Evolutionary conservation across 2,113 vertebrate genomes (phyloP), one percentile per base, ranked within the genome.

Genomic region (Eclectus roratus): DNA sequence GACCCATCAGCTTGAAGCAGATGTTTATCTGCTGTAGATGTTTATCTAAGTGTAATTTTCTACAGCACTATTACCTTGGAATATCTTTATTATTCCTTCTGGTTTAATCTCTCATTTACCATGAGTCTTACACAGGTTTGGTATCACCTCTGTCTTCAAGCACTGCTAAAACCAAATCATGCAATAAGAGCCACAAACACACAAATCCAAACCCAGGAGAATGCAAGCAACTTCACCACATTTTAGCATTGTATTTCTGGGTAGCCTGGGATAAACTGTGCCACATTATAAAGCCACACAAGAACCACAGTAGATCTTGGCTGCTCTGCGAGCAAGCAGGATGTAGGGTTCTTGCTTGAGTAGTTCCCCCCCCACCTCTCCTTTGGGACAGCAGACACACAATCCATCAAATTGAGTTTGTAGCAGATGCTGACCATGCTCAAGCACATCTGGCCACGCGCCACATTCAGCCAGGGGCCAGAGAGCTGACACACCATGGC

Each of bases 391-490:
- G 12, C 23, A 70, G 50, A 9, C 39, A 78, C 6, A 33, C 20
- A 64, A 83, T 29, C 49, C 55, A 70, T 28, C 80, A 72, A 87
- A 84, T 74, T 37, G 86, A 81, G 23, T 29, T 13, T 86, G 88
- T 86, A 70, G 12, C 46, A 74, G 83, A 85, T 56, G 72, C 52
- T 85, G 76, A n/a, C 53, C 33, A 10, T 14, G 46, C 47, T 72
- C 13, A 17, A 37, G 27, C 28, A 47, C 0, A 0, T 13, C 65
- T 84, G 88, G 70, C 39, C 6, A 3, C 2, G 2, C 1, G 41
- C 74, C 73, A 79, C 0, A 0, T 70, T 20, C 56, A 43, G 55
- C 3, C 81, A 69, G 44, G 12, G 37, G 18, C 20, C 35, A 72
- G 52, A 49, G 23, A 82, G 39, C 19, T 2, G 4, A 87, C 14